Evolutionary conservation across 2,113 vertebrate genomes (phyloP), one percentile per base, ranked within the genome.

Genomic region (Archilochus colubris): DNA sequence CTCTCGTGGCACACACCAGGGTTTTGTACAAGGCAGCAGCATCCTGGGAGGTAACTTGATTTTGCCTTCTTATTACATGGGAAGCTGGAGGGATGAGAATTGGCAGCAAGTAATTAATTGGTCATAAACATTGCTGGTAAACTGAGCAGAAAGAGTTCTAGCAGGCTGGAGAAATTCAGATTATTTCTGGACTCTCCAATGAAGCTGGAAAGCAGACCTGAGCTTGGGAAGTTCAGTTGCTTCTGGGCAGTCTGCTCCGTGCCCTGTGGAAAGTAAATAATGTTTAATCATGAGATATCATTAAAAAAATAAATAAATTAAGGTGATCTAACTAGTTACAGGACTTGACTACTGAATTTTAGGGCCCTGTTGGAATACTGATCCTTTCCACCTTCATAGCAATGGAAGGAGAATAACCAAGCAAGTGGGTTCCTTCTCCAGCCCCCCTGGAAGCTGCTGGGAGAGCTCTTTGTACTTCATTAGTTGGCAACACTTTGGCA

Each of bases 211-310:
- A 83, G 75, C 68, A 64, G 88, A 43, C 33, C 5, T 14, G 67
- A 63, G 72, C 54, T 50, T 82, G 54, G 38, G 68, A 76, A 4
- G 1, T 58, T 48, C 7, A 12, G 24, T 36, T 82, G 79, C 64
- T 58, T 63, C 91, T 89, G 67, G 78, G 62, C 83, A 80, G 43
- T 76, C 80, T 76, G 69, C 44, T 88, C 74, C 59, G n/a, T 40
- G 93, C 83, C 82, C 95, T 30, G 50, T 58, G 84, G 76, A 82
- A 31, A 92, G 96, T 95, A 96, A 95, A 97, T 88, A 91, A 31
- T 79, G 91, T 95, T 92, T 40, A 40, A 40, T 13, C 40, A 40
- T 4, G 11, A 40, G 40, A 40, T 11, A 40, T 40, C 40, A 40
- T 40, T 12, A 40, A 40, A 40, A 40, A 40, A 40, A 40, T 10